Conservation (phyloP, 2,888 invertebrate genomes). For the Graphium colonna region DNA sequence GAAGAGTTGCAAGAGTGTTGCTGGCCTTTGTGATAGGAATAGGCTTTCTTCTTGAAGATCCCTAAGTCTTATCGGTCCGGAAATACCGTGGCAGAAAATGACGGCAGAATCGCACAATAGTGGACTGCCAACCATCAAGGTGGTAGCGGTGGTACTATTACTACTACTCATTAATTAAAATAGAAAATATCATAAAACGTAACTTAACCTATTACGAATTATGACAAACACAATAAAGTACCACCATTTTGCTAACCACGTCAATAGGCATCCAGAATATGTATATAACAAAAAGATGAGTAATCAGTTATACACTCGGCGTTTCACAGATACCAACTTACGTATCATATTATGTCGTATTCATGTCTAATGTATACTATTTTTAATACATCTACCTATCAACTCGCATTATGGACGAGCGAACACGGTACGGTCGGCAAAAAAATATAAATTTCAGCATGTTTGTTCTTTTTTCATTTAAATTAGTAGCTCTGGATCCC, state of each 20-base stretch:
- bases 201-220: no score
- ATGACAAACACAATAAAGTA: neutral
- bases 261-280: neutral
- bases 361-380: constrained; percentile 78
- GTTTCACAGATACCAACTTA: constrained; percentile 31
- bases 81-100: no score
- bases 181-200: no score
- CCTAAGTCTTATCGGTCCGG: no score
- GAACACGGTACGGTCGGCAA: constrained; percentile 55
- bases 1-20: no score
- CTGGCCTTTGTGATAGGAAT: no score
- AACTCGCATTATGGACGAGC: constrained; percentile 78
- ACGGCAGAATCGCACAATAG: no score
- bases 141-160: no score
- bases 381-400: constrained; percentile 81
- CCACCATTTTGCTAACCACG: neutral
- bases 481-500: neutral
- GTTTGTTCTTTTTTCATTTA: neutral
- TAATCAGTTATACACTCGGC: constrained; percentile 51
- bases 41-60: no score
- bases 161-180: no score
- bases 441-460: constrained; percentile 30
- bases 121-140: no score
- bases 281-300: constrained; percentile 37
- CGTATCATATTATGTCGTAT: constrained; percentile 62